phyloP scores from a whole-genome alignment of 1,140 invertebrate species.

The Aphaenogaster ashmeadi region DNA sequence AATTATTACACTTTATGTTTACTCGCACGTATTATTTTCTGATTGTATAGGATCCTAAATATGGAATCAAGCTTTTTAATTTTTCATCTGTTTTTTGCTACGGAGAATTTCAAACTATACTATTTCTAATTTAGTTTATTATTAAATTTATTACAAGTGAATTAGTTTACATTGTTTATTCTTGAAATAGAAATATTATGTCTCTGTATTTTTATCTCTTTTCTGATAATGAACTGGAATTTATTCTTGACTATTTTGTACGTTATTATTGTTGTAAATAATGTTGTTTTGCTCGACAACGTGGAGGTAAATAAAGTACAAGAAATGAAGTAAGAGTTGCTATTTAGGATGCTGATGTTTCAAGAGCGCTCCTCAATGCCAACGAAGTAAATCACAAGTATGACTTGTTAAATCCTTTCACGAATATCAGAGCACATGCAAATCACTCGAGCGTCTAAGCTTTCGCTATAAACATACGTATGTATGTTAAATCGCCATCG shows the following conservation, averaged over 20 bases:
- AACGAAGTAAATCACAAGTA: conserved; percentile 43
- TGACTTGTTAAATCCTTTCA: conserved; percentile 36
- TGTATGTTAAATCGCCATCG: conserved; percentile 7
- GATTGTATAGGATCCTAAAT: not conserved
- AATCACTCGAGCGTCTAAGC: conserved; percentile 32
- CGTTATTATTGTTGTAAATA: not conserved
- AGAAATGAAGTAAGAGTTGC: conserved; percentile 20
- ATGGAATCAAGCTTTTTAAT: not conserved
- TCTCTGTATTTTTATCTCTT: not conserved
- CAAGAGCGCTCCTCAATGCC: not conserved
- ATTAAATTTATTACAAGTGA: not conserved
- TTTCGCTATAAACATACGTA: conserved; percentile 17
- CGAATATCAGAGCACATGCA: conserved; percentile 34
- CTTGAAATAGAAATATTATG: not conserved
- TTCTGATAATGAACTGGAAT: not conserved
- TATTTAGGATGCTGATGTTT: conserved; percentile 28
- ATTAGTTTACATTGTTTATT: not conserved
- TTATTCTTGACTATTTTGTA: not conserved
- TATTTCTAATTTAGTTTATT: conserved; percentile 8
- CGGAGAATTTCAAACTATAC: not conserved
- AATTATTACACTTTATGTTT: not conserved
- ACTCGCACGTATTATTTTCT: not conserved
- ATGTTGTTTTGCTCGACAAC: not conserved
- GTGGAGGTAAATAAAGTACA: conserved; percentile 4
- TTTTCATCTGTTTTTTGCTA: not conserved